These are phyloP conservation scores for Cyanoliseus patagonus DNA, from an alignment of 2,113 vertebrate species.

Conservation along the genomic window DNA sequence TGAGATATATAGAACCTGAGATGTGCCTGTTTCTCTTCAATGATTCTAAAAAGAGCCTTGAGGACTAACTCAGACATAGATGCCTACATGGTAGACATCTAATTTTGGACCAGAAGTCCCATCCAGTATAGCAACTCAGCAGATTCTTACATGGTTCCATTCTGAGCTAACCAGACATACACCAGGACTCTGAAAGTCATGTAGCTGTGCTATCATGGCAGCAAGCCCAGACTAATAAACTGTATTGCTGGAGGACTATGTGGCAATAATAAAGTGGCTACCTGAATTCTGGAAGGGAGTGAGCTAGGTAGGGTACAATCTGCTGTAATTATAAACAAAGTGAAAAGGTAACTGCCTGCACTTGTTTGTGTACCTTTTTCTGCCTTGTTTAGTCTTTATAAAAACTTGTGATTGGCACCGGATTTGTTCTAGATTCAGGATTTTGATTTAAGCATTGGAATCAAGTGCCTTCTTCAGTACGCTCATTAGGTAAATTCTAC, in stretches of 20 bases:
- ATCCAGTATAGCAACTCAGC: neutral
- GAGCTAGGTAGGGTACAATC: neutral
- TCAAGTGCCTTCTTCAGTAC: neutral
- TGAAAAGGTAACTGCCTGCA: conserved; percentile 1
- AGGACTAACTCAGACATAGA: neutral
- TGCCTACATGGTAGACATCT: neutral
- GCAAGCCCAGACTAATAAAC: conserved; percentile 23
- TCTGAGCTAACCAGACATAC: neutral
- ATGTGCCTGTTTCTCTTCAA: neutral
- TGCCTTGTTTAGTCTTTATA: neutral
- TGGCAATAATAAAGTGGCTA: conserved; percentile 22
- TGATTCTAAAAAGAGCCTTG: neutral
- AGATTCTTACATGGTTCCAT: neutral
- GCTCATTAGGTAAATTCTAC: conserved; percentile 42
- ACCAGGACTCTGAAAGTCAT: neutral
- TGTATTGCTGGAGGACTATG: neutral
- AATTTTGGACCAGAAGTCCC: neutral
- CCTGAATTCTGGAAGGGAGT: neutral
- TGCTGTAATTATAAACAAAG: neutral
- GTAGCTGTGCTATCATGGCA: neutral
- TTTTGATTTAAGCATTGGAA: neutral
- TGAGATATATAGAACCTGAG: neutral
- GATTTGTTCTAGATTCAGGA: conserved; percentile 9
- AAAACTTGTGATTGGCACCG: conserved; percentile 1
- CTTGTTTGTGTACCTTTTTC: conserved; percentile 19